Percentiles rank a stretch among this genome's conserved stretches.
Conservation (phyloP, 2,888 invertebrate species). For the Embidobia sp. region DNA sequence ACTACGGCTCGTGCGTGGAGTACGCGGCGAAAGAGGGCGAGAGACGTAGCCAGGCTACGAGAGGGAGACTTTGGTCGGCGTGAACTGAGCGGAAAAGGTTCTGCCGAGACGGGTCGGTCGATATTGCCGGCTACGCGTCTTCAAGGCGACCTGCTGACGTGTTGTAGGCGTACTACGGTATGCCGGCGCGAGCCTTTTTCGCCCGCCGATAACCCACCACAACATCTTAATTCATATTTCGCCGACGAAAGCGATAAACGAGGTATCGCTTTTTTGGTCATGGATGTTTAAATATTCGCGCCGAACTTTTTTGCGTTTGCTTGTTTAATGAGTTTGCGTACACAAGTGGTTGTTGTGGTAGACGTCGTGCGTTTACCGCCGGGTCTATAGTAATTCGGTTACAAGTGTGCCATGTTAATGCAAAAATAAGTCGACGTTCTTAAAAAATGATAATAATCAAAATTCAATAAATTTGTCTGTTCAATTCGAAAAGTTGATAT, state of each 20-base stretch:
- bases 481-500: too few relatives aligned
- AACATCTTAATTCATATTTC: slow-evolving; percentile 29
- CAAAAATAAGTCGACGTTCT: too few relatives aligned
- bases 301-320: too few relatives aligned
- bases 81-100: slow-evolving; percentile 69
- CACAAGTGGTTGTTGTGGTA: too few relatives aligned
- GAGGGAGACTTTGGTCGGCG: slow-evolving; percentile 66
- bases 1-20: slow-evolving; percentile 63
- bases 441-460: too few relatives aligned
- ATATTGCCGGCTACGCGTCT: slow-evolving; percentile 75
- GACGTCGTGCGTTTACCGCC: too few relatives aligned
- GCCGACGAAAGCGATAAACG: background rate
- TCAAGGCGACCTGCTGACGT: slow-evolving; percentile 75
- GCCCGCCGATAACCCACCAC: slow-evolving; percentile 13
- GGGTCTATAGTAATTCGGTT: too few relatives aligned
- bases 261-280: too few relatives aligned
- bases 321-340: too few relatives aligned
- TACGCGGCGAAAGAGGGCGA: slow-evolving; percentile 48
- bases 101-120: slow-evolving; percentile 71
- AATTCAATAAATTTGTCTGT: too few relatives aligned
- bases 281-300: too few relatives aligned
- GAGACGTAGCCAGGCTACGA: slow-evolving; percentile 27
- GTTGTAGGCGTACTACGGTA: slow-evolving; percentile 51
- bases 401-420: too few relatives aligned
- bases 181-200: slow-evolving; percentile 44